phyloP scores from a whole-genome alignment of 2,888 invertebrate genomes.

The Tiliacea citrago region DNA sequence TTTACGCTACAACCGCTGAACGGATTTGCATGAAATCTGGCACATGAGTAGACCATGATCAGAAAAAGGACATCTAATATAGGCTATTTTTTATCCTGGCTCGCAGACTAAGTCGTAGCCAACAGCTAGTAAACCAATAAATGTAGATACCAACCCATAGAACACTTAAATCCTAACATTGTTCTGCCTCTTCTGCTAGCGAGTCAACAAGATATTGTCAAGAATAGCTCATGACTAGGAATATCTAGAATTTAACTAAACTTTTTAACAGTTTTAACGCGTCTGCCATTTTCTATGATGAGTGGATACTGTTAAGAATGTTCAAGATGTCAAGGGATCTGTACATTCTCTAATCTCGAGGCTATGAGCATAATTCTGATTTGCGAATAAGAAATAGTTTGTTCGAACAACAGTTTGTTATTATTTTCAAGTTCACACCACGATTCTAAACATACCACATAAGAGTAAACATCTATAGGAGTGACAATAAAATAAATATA shows the following conservation, averaged over 20 bases:
- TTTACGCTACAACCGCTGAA: too few relatives aligned
- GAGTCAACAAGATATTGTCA: background rate
- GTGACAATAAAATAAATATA: background rate
- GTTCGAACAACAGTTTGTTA: background rate
- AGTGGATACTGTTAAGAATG: slow-evolving; percentile 3
- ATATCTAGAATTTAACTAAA: background rate
- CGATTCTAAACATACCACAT: background rate
- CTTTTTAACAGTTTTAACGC: background rate
- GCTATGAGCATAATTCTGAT: slow-evolving; percentile 11
- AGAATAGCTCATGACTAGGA: background rate
- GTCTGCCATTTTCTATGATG: slow-evolving; percentile 9
- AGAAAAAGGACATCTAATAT: too few relatives aligned
- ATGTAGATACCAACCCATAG: too few relatives aligned
- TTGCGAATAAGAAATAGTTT: background rate
- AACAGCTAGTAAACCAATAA: too few relatives aligned
- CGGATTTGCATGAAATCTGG: too few relatives aligned
- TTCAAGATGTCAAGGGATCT: slow-evolving; percentile 37
- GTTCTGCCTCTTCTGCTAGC: background rate
- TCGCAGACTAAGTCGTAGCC: too few relatives aligned
- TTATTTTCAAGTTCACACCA: slow-evolving; percentile 18
- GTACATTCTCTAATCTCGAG: slow-evolving; percentile 38
- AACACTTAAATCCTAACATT: background rate
- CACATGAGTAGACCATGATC: too few relatives aligned
- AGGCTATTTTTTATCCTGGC: too few relatives aligned
- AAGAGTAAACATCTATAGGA: too few relatives aligned